Evolutionary conservation across 1,140 invertebrate genomes (phyloP), one percentile per base, ranked within the genome.

Genomic region (Proales similis): DNA sequence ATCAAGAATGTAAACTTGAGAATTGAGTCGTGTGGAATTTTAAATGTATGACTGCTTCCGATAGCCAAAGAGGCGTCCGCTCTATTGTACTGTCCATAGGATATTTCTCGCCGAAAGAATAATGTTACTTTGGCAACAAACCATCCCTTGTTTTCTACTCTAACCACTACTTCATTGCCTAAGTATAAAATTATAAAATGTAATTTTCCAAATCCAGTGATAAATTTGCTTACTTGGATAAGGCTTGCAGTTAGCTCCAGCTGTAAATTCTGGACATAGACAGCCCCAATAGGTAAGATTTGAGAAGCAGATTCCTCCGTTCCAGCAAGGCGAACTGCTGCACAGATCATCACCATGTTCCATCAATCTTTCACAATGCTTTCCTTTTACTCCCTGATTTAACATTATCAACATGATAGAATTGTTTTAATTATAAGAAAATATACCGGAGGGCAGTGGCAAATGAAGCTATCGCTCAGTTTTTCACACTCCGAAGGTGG

Each of bases 401-500:
- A 19, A 33, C 3, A 11, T 32, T 32, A 33, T 17, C 20, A 14
- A 17, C 5, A 4, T 24, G 12, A 20, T 3, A 51, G 39, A 33
- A 33, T 38, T 24, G 9, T 19, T 49, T 49, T 32, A 32, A 11
- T 27, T 49, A 19, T 20, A 49, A 26, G 32, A n/a, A 26, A n/a
- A n/a, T n/a, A 42, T 57, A 57, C 51, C 19, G 51, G 5, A 29
- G 17, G n/a, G 12, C 51, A 57, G 45, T 57, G 51, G 17, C 51
- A 57, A 7, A 57, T 27, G 19, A 19, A 57, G 20, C 45, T 42
- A 7, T 17, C n/a, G n/a, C 19, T 26, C 22, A 26, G 32, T 19
- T 42, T 57, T 57, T 57, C 51, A 20, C 51, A 57, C 30, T 57
- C 51, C 4, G 51, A 57, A 6, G 51, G 51, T n/a, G 51, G 26